These are phyloP conservation scores for Pithys albifrons DNA, from an alignment of 2,113 vertebrate genomes.

Conservation along the genomic window DNA sequence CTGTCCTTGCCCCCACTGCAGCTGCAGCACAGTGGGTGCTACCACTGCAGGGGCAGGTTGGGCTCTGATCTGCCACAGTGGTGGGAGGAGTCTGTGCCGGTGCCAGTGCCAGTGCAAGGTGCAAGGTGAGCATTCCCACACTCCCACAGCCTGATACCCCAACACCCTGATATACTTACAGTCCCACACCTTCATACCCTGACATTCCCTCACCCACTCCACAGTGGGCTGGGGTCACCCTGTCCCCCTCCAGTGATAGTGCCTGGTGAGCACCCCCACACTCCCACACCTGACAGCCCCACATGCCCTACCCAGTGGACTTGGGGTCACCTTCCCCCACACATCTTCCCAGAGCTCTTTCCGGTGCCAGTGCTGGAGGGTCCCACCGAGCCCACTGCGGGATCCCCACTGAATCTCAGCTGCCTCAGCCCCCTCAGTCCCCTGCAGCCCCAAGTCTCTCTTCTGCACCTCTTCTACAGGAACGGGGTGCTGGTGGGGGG, in stretches of 20 bases:
- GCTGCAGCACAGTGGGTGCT: background rate
- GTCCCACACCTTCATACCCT: too few relatives aligned
- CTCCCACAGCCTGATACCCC: background rate
- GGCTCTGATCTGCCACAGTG: fast-evolving
- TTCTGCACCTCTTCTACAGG: background rate
- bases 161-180: background rate
- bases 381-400: background rate
- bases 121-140: background rate
- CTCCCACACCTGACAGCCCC: too few relatives aligned
- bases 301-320: too few relatives aligned
- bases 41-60: fast-evolving
- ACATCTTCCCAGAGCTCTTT: background rate
- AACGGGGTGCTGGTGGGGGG: background rate
- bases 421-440: background rate
- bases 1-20: background rate
- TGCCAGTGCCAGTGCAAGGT: background rate
- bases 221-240: too few relatives aligned
- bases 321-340: too few relatives aligned
- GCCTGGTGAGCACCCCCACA: too few relatives aligned
- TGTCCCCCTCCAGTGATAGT: too few relatives aligned
- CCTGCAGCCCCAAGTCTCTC: background rate
- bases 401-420: background rate
- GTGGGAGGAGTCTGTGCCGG: background rate
- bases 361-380: background rate
- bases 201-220: too few relatives aligned